Conservation (phyloP, 2,888 invertebrate genomes). For the Caenorhabditis doughertyi region DNA sequence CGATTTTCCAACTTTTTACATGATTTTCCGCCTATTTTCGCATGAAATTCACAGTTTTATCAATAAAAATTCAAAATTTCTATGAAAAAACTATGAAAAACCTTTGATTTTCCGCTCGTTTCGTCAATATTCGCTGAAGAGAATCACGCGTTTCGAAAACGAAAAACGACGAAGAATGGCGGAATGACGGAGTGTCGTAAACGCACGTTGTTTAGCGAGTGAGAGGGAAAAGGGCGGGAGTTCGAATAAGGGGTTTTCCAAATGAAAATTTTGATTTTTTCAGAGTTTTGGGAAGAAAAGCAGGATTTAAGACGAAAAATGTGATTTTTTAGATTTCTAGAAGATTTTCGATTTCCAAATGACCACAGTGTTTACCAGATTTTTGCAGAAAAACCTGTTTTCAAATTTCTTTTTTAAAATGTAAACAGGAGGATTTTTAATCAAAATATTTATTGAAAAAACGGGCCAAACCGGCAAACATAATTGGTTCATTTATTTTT, state of each 20-base stretch:
- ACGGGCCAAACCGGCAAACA: too few species aligned
- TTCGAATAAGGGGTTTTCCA: neutral
- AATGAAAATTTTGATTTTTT: too few species aligned
- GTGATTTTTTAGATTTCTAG: too few species aligned
- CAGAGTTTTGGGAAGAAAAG: too few species aligned
- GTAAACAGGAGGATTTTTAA: too few species aligned
- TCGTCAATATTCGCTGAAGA: neutral
- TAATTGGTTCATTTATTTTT: too few species aligned
- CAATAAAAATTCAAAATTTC: neutral
- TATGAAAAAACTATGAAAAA: slow-evolving; percentile 1
- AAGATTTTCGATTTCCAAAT: too few species aligned
- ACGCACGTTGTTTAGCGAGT: slow-evolving; percentile 1
- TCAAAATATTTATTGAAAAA: too few species aligned
- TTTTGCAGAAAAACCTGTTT: too few species aligned
- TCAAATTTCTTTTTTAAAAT: too few species aligned
- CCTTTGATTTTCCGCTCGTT: slow-evolving; percentile 4
- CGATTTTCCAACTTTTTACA: neutral
- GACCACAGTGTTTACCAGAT: too few species aligned
- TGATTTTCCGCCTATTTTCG: neutral
- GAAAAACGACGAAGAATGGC: neutral
- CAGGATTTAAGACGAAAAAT: too few species aligned
- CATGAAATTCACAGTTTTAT: neutral
- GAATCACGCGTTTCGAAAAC: neutral
- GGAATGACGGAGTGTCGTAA: neutral
- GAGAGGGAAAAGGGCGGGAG: neutral